These are phyloP conservation scores for Nezara viridula DNA, from an alignment of 2,888 invertebrate species.

Conservation along the genomic window DNA sequence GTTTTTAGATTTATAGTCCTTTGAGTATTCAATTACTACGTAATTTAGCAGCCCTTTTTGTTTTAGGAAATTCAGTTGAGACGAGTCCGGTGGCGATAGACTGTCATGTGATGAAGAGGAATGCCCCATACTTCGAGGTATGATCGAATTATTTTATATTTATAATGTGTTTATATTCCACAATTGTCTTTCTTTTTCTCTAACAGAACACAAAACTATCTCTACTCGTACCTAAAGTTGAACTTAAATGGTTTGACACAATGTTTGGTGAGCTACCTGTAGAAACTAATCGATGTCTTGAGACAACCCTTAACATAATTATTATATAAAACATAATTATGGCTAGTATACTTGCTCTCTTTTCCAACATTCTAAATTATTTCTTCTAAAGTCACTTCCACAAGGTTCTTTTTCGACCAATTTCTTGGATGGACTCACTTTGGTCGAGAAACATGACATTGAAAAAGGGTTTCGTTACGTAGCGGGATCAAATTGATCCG, in stretches of 20 bases:
- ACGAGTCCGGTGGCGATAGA: neutral
- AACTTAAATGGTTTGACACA: neutral
- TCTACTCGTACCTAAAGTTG: neutral
- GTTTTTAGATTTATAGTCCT: neutral
- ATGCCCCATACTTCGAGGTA: conserved; percentile 8
- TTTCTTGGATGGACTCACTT: no score
- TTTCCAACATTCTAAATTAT: no score
- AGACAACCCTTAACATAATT: no score
- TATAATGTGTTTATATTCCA: neutral
- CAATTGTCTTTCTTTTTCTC: neutral
- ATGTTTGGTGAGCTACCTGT: neutral
- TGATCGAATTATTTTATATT: neutral
- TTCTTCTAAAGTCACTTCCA: no score
- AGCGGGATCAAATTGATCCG: no score
- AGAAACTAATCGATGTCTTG: neutral
- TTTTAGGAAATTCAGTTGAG: conserved; percentile 18
- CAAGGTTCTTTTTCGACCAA: no score
- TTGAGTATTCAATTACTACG: neutral
- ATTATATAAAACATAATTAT: no score
- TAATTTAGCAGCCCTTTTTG: neutral
- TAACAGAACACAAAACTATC: neutral
- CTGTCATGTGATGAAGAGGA: conserved; percentile 24
- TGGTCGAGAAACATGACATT: no score
- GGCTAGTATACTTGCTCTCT: no score
- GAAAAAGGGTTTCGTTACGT: no score